Conservation (phyloP, 2,888 invertebrate species). For the Dugesia japonica region DNA sequence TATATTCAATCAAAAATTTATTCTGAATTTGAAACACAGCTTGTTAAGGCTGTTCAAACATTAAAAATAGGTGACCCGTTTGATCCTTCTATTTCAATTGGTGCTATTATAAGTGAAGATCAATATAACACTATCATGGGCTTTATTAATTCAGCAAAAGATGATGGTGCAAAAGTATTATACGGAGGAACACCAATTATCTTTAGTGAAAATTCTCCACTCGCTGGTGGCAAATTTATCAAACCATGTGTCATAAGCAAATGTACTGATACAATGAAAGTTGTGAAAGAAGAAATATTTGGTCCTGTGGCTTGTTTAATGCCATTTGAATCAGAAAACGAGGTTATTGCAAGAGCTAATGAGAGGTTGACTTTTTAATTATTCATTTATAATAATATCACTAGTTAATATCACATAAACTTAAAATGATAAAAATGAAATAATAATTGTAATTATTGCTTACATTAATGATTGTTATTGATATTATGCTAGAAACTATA, state of each 20-base stretch:
- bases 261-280: constrained; percentile 49
- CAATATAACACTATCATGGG: constrained; percentile 50
- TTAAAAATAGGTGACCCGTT: constrained; percentile 47
- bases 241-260: constrained; percentile 50
- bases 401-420: too few relatives aligned
- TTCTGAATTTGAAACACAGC: constrained; percentile 47
- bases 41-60: constrained; percentile 40
- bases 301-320: constrained; percentile 51
- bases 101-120: constrained; percentile 50
- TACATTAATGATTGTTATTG: too few relatives aligned
- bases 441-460: too few relatives aligned
- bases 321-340: constrained; percentile 51
- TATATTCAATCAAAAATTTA: constrained; percentile 51
- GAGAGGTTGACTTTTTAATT: constrained; percentile 45
- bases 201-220: constrained; percentile 40
- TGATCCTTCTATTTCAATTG: constrained; percentile 49
- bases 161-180: constrained; percentile 50
- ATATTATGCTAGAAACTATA: too few relatives aligned
- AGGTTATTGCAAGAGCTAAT: constrained; percentile 51
- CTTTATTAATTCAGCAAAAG: constrained; percentile 48
- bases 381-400: too few relatives aligned
- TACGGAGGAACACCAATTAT: constrained; percentile 51
- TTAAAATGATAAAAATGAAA: too few relatives aligned
- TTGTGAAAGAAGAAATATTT: constrained; percentile 52
- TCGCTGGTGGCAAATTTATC: constrained; percentile 50